Percentiles rank a stretch among this genome's conserved stretches.
Conservation (phyloP, 2,797 vertebrate genomes). For the Gymnothorax javanicus region DNA sequence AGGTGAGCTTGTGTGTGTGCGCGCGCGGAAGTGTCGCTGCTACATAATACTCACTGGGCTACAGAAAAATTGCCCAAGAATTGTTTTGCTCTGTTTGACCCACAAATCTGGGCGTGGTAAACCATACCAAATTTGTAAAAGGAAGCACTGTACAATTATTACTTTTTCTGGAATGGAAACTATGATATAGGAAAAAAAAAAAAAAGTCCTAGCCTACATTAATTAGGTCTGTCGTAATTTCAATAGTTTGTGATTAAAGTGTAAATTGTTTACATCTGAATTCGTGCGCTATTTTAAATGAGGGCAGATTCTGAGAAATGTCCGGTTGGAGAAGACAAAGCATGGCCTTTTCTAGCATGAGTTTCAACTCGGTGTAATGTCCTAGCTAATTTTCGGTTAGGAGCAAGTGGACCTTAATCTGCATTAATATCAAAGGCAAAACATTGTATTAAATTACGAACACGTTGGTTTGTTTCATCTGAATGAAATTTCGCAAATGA, state of each 20-base stretch:
- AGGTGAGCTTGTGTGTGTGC: constrained; percentile 31
- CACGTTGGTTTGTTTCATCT: background rate
- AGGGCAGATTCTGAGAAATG: background rate
- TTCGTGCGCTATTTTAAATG: background rate
- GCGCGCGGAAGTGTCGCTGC: background rate
- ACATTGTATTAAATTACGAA: background rate
- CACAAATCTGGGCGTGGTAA: background rate
- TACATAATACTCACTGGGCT: background rate
- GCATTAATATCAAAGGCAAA: background rate
- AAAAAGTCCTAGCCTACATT: background rate
- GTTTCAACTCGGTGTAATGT: background rate
- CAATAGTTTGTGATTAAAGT: background rate
- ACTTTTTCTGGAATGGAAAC: background rate
- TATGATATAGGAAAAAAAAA: background rate
- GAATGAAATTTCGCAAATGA: background rate
- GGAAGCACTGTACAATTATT: background rate
- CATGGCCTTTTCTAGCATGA: background rate
- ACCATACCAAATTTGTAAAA: background rate
- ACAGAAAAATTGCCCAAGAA: background rate
- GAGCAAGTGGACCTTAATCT: no score
- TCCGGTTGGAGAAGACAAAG: background rate
- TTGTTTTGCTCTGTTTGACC: background rate
- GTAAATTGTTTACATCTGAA: background rate
- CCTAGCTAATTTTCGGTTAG: background rate
- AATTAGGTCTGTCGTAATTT: background rate